phyloP scores from a whole-genome alignment of 1,140 invertebrate genomes.

The Magallana angulata region DNA sequence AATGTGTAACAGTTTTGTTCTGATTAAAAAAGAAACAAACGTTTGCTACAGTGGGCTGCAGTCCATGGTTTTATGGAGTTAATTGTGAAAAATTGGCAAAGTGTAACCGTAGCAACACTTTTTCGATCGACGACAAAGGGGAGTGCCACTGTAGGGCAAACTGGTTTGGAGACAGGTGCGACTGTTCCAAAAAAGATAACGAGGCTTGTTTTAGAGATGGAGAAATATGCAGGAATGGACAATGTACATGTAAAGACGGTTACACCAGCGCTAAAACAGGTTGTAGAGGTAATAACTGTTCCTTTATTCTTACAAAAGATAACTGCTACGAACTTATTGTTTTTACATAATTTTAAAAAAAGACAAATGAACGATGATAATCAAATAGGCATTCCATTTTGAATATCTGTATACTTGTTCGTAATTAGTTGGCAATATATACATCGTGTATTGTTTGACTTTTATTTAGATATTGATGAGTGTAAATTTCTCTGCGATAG shows the following conservation, averaged over 20 bases:
- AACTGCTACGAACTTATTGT: too few relatives aligned
- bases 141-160: neutral
- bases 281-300: neutral
- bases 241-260: neutral
- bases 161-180: neutral
- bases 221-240: neutral
- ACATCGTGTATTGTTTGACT: neutral
- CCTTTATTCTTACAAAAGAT: too few relatives aligned
- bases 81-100: conserved; percentile 10
- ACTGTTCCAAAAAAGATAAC: neutral
- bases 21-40: too few relatives aligned
- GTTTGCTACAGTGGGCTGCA: neutral
- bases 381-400: too few relatives aligned
- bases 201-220: neutral
- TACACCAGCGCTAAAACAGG: neutral
- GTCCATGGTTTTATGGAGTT: neutral
- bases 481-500: neutral
- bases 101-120: neutral
- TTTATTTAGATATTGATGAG: neutral
- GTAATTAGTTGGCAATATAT: too few relatives aligned
- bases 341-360: too few relatives aligned
- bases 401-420: too few relatives aligned
- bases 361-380: too few relatives aligned
- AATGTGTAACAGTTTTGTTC: too few relatives aligned
- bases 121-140: neutral